These are phyloP conservation scores for Puntigrus tetrazona DNA, from an alignment of 2,113 vertebrate species.

Conservation along the genomic window DNA sequence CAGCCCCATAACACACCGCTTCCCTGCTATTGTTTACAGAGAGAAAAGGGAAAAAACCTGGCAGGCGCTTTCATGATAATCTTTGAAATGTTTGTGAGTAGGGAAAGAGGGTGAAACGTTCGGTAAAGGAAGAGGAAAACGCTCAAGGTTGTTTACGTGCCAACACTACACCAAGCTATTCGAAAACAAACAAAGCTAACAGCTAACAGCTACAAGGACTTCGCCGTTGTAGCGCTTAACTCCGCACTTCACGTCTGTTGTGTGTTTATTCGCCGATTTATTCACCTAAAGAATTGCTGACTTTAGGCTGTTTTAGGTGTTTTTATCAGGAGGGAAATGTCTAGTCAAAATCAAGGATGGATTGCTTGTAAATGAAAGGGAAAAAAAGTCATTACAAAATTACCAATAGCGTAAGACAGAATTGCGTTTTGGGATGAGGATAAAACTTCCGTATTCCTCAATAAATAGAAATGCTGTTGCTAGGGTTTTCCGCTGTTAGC, in stretches of 20 bases:
- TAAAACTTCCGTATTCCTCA: slow-evolving; percentile 25
- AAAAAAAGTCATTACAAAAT: not conserved
- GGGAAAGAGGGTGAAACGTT: not conserved
- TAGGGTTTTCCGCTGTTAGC: slow-evolving; percentile 69
- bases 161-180: not conserved
- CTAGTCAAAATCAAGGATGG: not conserved
- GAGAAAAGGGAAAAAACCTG: slow-evolving; percentile 7
- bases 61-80: slow-evolving; percentile 21
- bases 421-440: not conserved
- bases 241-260: not conserved
- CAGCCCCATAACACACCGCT: not conserved
- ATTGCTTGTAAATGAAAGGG: not conserved
- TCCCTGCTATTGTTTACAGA: slow-evolving; percentile 43
- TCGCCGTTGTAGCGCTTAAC: not conserved
- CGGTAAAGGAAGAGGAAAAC: slow-evolving; percentile 11
- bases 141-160: not conserved
- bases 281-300: not conserved
- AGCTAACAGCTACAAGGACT: not conserved
- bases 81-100: not conserved
- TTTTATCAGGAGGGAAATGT: not conserved
- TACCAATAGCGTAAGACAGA: not conserved
- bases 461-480: slow-evolving; percentile 75
- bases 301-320: not conserved
- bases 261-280: not conserved
- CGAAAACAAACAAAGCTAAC: slow-evolving; percentile 6